Conservation (phyloP, 2,113 vertebrate genomes). For the Hemicordylus capensis region DNA sequence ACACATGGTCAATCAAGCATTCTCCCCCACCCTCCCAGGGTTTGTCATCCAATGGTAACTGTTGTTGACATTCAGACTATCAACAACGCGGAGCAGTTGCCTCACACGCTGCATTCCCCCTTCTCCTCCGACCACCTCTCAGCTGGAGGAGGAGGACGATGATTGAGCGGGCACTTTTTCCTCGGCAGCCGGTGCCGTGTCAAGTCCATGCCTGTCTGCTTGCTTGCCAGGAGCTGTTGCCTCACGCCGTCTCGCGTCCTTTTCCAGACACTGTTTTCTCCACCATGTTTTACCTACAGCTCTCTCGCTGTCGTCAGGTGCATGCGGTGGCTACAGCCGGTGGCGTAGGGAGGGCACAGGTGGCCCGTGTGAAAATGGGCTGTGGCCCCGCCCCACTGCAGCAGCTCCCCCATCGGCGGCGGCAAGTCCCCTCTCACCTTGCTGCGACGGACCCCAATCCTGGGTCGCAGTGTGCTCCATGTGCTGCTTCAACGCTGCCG, state of each 20-base stretch:
- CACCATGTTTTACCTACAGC: background rate
- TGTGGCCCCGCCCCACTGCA: too few species aligned
- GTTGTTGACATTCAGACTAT: too few species aligned
- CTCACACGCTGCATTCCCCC: fast-evolving
- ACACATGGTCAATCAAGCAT: background rate
- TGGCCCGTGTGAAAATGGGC: too few species aligned
- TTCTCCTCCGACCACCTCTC: fast-evolving
- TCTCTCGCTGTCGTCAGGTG: background rate
- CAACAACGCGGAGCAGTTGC: too few species aligned
- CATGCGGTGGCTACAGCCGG: conserved; percentile 2
- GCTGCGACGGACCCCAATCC: too few species aligned
- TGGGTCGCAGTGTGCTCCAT: too few species aligned
- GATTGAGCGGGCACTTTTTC: background rate
- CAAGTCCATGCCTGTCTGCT: background rate
- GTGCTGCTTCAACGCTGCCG: too few species aligned
- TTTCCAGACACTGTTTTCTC: background rate
- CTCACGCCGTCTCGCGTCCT: background rate
- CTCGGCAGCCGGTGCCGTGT: background rate
- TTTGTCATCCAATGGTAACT: background rate
- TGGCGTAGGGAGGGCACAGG: too few species aligned
- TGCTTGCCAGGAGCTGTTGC: background rate
- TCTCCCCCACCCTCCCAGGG: background rate
- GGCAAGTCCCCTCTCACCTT: too few species aligned
- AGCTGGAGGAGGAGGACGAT: background rate
- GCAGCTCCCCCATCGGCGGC: too few species aligned